Conservation (phyloP, 1,140 invertebrate genomes). For the Pseudachorutes palmiensis region DNA sequence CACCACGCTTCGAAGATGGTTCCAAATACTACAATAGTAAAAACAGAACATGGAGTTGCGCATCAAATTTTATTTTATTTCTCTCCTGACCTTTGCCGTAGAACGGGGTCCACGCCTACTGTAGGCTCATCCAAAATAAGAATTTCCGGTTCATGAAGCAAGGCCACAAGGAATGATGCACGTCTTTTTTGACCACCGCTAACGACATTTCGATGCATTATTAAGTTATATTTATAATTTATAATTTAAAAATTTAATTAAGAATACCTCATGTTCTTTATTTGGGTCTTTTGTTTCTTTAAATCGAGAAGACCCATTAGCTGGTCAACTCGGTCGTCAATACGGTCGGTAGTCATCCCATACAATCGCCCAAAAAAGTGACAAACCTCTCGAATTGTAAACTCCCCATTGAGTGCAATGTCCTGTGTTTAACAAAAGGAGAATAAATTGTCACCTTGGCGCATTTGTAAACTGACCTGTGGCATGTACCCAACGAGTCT, state of each 20-base stretch:
- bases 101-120: conserved; percentile 24
- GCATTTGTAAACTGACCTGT: conserved; percentile 40
- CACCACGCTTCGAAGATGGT: conserved; percentile 22
- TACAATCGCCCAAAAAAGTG: conserved; percentile 51
- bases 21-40: conserved; percentile 26
- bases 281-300: conserved; percentile 68
- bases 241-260: conserved; percentile 12
- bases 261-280: conserved; percentile 72
- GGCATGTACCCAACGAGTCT: conserved; percentile 61
- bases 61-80: neutral
- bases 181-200: conserved; percentile 59
- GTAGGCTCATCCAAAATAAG: conserved; percentile 58
- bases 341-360: conserved; percentile 43
- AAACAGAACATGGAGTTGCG: neutral
- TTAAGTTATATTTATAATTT: neutral
- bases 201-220: conserved; percentile 8
- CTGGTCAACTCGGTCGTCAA: conserved; percentile 56
- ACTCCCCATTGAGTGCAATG: conserved; percentile 57
- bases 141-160: conserved; percentile 85
- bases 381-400: conserved; percentile 50
- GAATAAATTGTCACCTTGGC: neutral
- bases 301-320: conserved; percentile 79
- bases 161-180: conserved; percentile 81
- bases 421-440: conserved; percentile 54
- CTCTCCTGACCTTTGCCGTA: conserved; percentile 20